phyloP scores from a whole-genome alignment of 2,888 invertebrate species.

The Mimas tiliae region DNA sequence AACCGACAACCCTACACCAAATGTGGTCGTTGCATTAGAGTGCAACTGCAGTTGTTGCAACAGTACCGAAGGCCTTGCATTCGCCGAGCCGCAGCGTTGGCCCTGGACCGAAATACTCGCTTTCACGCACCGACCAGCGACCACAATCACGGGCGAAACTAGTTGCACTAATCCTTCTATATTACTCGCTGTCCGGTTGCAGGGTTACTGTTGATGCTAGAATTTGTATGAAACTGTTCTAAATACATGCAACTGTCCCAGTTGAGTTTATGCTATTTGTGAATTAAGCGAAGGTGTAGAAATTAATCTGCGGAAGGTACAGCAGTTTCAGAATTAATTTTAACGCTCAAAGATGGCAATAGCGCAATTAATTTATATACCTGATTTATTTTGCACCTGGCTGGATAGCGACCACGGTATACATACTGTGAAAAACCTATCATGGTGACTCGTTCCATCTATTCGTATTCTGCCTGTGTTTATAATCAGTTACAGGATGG shows the following conservation, averaged over 20 bases:
- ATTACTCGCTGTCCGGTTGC: neutral
- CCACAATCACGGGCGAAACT: constrained; percentile 39
- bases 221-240: neutral
- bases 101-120: constrained; percentile 81
- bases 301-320: no score
- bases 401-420: no score
- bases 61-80: constrained; percentile 78
- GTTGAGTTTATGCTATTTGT: neutral
- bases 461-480: no score
- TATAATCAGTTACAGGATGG: no score
- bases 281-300: neutral
- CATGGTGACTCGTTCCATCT: no score
- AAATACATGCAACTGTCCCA: neutral
- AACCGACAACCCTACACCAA: constrained; percentile 24
- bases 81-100: constrained; percentile 71
- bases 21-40: constrained; percentile 59
- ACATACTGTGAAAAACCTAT: no score
- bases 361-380: no score
- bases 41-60: constrained; percentile 78
- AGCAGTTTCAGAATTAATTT: no score
- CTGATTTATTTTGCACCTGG: no score
- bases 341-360: no score
- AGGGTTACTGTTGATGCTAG: neutral
- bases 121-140: constrained; percentile 64
- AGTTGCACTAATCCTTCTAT: constrained; percentile 32